Evolutionary conservation across 2,888 invertebrate species (phyloP).

Genomic region (Geotrupes spiniger): DNA sequence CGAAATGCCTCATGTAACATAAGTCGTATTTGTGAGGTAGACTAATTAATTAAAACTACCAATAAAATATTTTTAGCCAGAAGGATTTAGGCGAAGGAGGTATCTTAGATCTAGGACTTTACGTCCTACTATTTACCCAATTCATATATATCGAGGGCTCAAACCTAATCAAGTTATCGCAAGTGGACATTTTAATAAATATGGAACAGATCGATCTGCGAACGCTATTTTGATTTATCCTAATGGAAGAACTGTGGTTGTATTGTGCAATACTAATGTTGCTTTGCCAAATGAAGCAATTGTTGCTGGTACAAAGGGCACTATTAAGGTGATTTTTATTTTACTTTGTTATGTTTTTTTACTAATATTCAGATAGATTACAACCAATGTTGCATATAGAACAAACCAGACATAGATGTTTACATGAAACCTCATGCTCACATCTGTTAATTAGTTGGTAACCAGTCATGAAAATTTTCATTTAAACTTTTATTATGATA

Average conservation of each 20-base stretch:
- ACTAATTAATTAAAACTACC: conserved; percentile 3
- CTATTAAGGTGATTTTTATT: conserved; percentile 62
- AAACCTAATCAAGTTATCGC: conserved; percentile 67
- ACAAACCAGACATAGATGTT: too few species aligned
- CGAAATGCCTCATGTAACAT: conserved; percentile 63
- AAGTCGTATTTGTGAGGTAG: conserved; percentile 39
- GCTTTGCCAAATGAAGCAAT: conserved; percentile 63
- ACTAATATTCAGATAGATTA: too few species aligned
- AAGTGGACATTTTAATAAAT: conserved; percentile 64
- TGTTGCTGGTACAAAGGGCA: conserved; percentile 68
- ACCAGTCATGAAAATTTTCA: too few species aligned
- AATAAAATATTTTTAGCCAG: conserved; percentile 30
- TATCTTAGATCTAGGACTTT: conserved; percentile 74
- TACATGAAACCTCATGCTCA: too few species aligned
- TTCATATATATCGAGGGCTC: conserved; percentile 65
- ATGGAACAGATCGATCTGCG: conserved; percentile 69
- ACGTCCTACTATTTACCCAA: conserved; percentile 69
- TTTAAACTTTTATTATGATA: too few species aligned
- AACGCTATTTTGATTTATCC: conserved; percentile 66
- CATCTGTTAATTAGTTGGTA: too few species aligned
- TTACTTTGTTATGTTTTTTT: too few species aligned
- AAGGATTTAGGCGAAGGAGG: conserved; percentile 70
- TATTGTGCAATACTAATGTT: conserved; percentile 58
- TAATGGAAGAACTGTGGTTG: conserved; percentile 61
- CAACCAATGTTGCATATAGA: too few species aligned